Evolutionary conservation across 2,113 vertebrate genomes (phyloP), one percentile per base, ranked within the genome.

Genomic region (Pomatostomus ruficeps): DNA sequence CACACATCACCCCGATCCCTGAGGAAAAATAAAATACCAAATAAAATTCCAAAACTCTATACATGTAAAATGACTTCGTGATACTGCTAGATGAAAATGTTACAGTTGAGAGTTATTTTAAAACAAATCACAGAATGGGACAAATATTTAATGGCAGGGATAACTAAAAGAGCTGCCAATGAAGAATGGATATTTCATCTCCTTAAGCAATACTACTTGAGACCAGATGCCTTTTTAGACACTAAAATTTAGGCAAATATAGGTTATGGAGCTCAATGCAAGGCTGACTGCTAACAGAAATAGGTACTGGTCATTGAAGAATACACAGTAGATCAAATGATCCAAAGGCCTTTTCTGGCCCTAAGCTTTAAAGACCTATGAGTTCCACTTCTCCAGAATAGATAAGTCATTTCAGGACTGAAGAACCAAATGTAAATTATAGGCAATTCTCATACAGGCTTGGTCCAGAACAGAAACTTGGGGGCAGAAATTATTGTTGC

Each of bases 1-100:
- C 10, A 52, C 12, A 20, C 36, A 77, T 4, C 28, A 62, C 18
- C 21, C 19, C 2, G 2, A 8, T 0, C 4, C 1, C 18, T 4
- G 4, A 75, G 11, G 6, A 36, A 80, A 87, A 75, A 25, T 3
- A 55, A 68, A 66, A 65, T 17, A 19, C 1, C 10, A 42, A 13
- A 12, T n/a, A n/a, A n/a, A 68, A 6, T 71, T 66, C 10, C 2
- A 8, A 35, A 36, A 51, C 6, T 68, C 17, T 35, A 1, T 1
- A 2, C 12, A 68, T 28, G 31, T 43, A 49, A 89, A 84, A 84
- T 59, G 0, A 45, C 35, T 42, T 72, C 21, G 35, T 36, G 33
- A 48, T 59, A 36, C 23, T 40, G 38, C 8, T 52, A 74, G 23
- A 58, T 24, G 19, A 88, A 73, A 81, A 81, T 33, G 59, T 52